Evolutionary conservation across 53 echinoderm and acorn worm species (phyloP), one percentile per base, ranked within the genome.

Genomic region (Zoroaster sp.): DNA sequence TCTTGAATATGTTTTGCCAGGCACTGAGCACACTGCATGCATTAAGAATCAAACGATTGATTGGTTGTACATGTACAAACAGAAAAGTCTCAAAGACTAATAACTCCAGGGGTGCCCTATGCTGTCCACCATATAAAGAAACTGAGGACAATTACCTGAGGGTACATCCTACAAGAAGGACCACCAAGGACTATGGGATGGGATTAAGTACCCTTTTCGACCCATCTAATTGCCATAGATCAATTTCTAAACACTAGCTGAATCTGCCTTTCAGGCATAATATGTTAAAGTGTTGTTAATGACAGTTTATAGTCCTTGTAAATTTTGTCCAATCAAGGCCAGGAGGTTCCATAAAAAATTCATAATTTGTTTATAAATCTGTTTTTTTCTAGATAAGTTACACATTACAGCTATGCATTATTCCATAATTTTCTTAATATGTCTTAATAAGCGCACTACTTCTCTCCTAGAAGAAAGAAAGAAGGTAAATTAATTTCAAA

Each of bases 61-160:
- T 70, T 70, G 34, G 20, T 28, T 46, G 76, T 63, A 79, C 79
- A 65, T 63, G 79, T 35, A 79, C 79, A 79, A 79, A 79, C 79
- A 79, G 9, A 41, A 28, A 82, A 71, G 69, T 85, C 51, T 69
- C 31, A 20, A 21, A 71, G 85, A 85, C n/a, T 43, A 70, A 85
- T 52, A 70, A 49, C 85, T 85, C 0, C 2, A 35, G 72, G 77
- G 83, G 25, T 35, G 25, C 36, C 32, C 20, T 1, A 33, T 85
- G 28, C 40, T 70, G 5, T 23, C 28, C 82, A 66, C 66, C 43
- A n/a, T 15, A 44, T 30, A 67, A 68, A 41, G 14, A 47, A 33
- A 32, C 13, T 75, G 78, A 35, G 33, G 43, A 41, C 5, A 15
- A 34, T 76, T 47, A 31, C 76, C 35, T 46, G 6, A 51, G 76